Percentiles rank a stretch among this genome's conserved stretches.
Conservation (phyloP, 2,113 vertebrate genomes). For the Thomomys bottae region DNA sequence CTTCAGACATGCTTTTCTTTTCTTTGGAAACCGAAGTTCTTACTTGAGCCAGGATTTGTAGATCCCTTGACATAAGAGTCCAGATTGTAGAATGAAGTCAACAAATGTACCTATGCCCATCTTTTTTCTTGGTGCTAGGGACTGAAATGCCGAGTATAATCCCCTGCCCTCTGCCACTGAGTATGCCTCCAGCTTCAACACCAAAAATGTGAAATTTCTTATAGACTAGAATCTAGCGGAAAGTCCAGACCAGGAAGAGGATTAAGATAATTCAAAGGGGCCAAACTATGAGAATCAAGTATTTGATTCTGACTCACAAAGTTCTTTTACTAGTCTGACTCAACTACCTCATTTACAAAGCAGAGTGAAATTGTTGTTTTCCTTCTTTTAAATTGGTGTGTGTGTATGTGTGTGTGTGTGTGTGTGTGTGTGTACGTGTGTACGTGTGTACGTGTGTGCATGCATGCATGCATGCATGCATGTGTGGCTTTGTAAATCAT, state of each 20-base stretch:
- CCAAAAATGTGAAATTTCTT: neutral
- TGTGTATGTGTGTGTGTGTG: no score
- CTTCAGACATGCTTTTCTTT: conserved; percentile 32
- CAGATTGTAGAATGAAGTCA: conserved; percentile 20
- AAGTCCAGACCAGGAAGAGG: neutral
- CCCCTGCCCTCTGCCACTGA: neutral
- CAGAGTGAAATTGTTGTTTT: conserved; percentile 9
- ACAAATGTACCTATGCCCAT: neutral
- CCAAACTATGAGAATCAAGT: neutral
- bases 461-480: no score
- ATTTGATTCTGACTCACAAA: neutral
- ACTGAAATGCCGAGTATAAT: neutral
- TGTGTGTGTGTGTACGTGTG: no score
- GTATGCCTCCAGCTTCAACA: neutral
- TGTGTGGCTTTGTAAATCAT: no score
- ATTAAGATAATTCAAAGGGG: neutral
- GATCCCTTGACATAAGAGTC: conserved; percentile 6
- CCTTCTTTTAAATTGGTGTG: no score
- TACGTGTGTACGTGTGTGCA: no score
- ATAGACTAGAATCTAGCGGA: conserved; percentile 20
- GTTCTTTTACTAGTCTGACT: neutral
- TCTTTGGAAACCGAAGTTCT: conserved; percentile 41
- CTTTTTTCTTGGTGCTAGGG: neutral
- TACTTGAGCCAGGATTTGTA: neutral
- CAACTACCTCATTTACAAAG: neutral